Percentiles rank a stretch among this genome's conserved stretches.
phyloP scores from a whole-genome alignment of 2,797 vertebrate species.

The Philypnodon macrostomus region DNA sequence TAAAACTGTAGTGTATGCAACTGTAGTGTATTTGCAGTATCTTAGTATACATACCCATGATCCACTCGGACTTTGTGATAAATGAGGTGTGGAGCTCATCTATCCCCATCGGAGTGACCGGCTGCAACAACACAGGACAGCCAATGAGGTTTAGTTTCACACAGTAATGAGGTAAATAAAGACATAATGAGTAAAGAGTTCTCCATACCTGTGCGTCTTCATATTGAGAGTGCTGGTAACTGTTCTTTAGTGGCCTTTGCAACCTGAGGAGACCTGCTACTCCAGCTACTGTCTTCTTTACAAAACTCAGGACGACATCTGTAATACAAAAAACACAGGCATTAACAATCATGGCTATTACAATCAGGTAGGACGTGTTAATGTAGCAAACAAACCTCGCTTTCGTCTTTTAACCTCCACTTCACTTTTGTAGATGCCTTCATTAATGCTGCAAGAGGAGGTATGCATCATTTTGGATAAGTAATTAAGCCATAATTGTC shows the following conservation, averaged over 20 bases:
- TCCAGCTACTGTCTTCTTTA: slow-evolving; percentile 76
- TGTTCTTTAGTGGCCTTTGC: slow-evolving; percentile 38
- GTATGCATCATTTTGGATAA: no score
- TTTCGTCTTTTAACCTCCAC: slow-evolving; percentile 73
- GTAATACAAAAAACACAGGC: slow-evolving; percentile 11
- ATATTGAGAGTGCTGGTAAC: slow-evolving; percentile 29
- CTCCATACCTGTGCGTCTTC: slow-evolving; percentile 53
- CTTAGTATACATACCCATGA: slow-evolving; percentile 73
- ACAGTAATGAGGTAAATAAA: slow-evolving; percentile 4
- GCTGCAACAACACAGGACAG: slow-evolving; percentile 50
- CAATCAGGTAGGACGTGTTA: background rate
- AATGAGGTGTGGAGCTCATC: slow-evolving; percentile 79
- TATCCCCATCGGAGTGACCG: slow-evolving; percentile 73
- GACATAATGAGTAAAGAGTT: no score
- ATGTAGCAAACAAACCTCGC: slow-evolving; percentile 56
- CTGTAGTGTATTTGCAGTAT: background rate
- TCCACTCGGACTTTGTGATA: slow-evolving; percentile 65
- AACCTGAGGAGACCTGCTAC: slow-evolving; percentile 73
- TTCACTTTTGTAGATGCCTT: slow-evolving; percentile 59
- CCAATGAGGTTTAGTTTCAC: no score
- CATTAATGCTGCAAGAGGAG: slow-evolving; percentile 65
- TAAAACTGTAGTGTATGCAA: background rate
- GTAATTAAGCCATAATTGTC: background rate
- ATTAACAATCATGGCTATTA: background rate
- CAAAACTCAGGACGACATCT: slow-evolving; percentile 78